Evolutionary conservation across 2,888 invertebrate species (phyloP), one percentile per base, ranked within the genome.

Genomic region (Trichacis sp.): DNA sequence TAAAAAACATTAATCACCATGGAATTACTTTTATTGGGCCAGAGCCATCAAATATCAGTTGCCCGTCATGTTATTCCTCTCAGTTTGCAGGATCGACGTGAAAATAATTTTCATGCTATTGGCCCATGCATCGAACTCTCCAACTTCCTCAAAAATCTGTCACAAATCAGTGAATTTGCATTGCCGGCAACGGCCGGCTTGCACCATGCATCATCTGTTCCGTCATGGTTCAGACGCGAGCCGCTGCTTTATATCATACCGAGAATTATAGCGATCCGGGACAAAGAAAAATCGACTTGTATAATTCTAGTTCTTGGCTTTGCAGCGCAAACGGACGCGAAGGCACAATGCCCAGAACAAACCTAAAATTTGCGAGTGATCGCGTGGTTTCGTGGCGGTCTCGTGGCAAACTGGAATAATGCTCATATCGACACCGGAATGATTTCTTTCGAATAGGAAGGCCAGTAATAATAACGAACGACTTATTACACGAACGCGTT

Each of bases 191-290:
- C 8, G 6, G n/a, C 17, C 40, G 51, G 60, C 59, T 53, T 42
- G 55, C 57, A 64, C 60, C 53, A 61, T 54, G 47, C 62, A 66
- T 77, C 76, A 77, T 75, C 76, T 77, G 78, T 73, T 67, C 63
- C 75, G 68, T 63, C 77, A 77, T 75, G 66, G 76, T 79, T 77
- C 63, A 72, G 68, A 76, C 80, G 75, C 80, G 80, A 77, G 79
- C 78, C 77, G 73, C 72, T 70, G 62, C 59, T 59, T 55, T 60
- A 63, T 63, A 59, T 67, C 63, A 56, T 55, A 63, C 59, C 43
- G 59, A 45, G 52, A 62, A 59, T 58, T 62, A 55, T 54, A 8
- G 58, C 43, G 54, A 66, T 50, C 60, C 52, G 65, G 36, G 54
- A 38, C 17, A 38, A n/a, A 48, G 46, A 51, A 62, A 56, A 40